Base-by-base conservation (phyloP, 2,888 invertebrate genomes). In the Cosmia trapezina region DNA sequence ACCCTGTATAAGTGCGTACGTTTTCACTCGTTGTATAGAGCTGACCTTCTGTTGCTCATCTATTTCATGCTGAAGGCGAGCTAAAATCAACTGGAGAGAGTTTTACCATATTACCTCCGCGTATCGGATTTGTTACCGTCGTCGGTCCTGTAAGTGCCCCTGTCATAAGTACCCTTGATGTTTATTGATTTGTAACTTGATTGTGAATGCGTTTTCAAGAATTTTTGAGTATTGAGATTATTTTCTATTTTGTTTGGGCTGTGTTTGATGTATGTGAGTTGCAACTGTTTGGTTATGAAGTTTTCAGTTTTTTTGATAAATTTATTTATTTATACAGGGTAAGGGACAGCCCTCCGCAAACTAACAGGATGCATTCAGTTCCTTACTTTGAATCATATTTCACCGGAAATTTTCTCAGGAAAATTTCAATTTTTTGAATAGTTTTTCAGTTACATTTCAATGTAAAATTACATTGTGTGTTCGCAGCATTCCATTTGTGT, bases 21-120 rank as follows among this genome's bases (percentile, higher is more conserved):
- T 14, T 53, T 70, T 67, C 4, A 14, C 3, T 56, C 0, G 4
- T 37, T 33, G 22, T 28, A 11, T 49, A 14, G 0, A 57, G 8
- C 12, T 6, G 7, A 22, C 7, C 43, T 73, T 56, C 76, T 73
- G 49, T 14, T 37, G 19, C 33, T 4, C 4, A 12, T 17, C 33
- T 65, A 4, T 17, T 19, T 56, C 19, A 22, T 33, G 59, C 8
- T 47, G 11, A 14, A 53, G 84, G 82, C 79, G 87, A 89, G 88
- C 87, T 88, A 90, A 84, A 92, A 90, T 91, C 90, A 89, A 91
- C 89, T 85, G 85, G 82, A 88, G 88, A 87, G 87, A 89, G 88
- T 88, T 89, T 88, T 86, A 81, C 85, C 78, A 80, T 80, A 79
- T 86, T 86, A 86, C 79, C 73, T 73, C 11, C 41, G 62, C 68